phyloP scores from a whole-genome alignment of 2,888 invertebrate genomes.

The Strigamia transsilvanica region DNA sequence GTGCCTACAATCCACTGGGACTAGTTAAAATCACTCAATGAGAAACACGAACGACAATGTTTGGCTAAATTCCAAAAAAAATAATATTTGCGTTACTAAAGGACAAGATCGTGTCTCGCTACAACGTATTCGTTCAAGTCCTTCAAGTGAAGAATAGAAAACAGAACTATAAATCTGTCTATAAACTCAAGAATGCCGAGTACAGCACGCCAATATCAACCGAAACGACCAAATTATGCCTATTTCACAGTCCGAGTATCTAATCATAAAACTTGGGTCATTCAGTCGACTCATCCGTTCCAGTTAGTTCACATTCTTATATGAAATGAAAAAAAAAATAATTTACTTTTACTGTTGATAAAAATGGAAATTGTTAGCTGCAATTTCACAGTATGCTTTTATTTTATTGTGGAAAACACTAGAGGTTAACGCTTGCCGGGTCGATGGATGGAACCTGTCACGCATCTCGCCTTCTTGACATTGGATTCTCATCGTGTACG shows the following conservation, averaged over 20 bases:
- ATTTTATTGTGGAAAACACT: not conserved
- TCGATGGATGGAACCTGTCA: conserved; percentile 3
- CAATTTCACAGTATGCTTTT: not conserved
- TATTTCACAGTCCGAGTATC: not conserved
- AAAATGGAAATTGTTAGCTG: not conserved
- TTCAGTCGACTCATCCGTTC: conserved; percentile 19
- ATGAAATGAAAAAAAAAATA: not conserved
- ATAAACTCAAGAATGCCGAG: conserved; percentile 33
- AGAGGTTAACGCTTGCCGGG: not conserved
- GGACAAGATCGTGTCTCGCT: conserved; percentile 40
- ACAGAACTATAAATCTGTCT: conserved; percentile 42
- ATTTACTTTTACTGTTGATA: not conserved
- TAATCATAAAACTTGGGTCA: conserved; percentile 17
- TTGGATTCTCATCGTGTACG: not conserved
- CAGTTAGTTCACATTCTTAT: not conserved
- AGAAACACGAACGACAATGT: conserved; percentile 11
- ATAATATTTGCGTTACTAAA: not conserved
- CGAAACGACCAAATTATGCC: conserved; percentile 35
- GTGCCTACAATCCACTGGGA: not conserved
- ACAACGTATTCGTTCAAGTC: conserved; percentile 33
- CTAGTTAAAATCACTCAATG: conserved; percentile 45
- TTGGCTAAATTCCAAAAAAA: conserved; percentile 19
- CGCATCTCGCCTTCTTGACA: not conserved
- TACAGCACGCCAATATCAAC: not conserved
- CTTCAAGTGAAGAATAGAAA: conserved; percentile 39